Evolutionary conservation across 2,113 vertebrate species (phyloP), one percentile per base, ranked within the genome.

Genomic region (Cinclus cinclus): DNA sequence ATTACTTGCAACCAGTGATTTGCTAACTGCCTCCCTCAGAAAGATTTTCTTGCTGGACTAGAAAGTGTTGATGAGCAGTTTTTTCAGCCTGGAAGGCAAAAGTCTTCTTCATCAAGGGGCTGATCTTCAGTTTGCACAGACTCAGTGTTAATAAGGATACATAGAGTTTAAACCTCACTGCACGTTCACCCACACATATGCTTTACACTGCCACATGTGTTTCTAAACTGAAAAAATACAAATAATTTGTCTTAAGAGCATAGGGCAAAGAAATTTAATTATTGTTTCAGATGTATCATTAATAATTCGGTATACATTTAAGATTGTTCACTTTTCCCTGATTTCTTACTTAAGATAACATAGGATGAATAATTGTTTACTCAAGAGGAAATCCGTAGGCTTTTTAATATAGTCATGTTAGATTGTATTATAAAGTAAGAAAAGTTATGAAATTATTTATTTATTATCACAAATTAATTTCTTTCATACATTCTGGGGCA

Each of bases 61-160:
- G 73, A 97, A 98, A 22, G 98, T 98, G 58, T 98, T 98, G 93
- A 97, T 98, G 60, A 98, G 97, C 78, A 55, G 96, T 97, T 33
- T 97, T 98, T 77, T 98, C 98, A 83, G 97, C 97, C 97, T 98
- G 97, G 53, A 98, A 98, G 89, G 98, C 96, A 95, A 97, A 97
- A 24, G 94, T 98, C 87, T 97, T 97, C 98, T 86, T 97, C 97
- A 96, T 97, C 97, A 97, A 97, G 96, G 8, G 95, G 92, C 35
- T 97, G 95, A 60, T 98, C 96, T 11, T 97, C 94, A 83, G 68
- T 81, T 75, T 96, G 94, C 31, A 96, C 95, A 69, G 98, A 95
- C 86, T 97, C 97, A 2, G 96, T 97, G 97, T 98, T 97, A 98
- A 44, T 7, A 35, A 63, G 25, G 21, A 20, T 50, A 55, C 49